A percentile compares a stretch with the other conserved stretches of the same genome.
Evolutionary conservation across 2,113 vertebrate genomes (phyloP).

Genomic region (Glaucidium brasilianum): DNA sequence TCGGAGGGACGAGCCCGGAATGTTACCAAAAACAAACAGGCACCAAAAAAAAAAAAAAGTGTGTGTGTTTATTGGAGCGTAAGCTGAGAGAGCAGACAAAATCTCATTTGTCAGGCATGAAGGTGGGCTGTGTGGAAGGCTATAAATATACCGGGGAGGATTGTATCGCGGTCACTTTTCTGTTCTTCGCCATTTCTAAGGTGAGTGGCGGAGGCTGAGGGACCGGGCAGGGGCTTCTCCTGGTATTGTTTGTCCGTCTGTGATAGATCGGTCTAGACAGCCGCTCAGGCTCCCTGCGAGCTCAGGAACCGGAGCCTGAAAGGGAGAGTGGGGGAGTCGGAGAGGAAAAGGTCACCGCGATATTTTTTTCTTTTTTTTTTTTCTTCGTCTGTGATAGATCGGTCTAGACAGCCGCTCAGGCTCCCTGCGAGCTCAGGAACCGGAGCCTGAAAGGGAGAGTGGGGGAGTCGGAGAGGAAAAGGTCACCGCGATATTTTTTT

Average conservation of each 20-base stretch:
- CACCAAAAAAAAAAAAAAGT: neutral
- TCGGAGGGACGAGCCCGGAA: neutral
- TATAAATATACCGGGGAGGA: slow-evolving; percentile 39
- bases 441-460: slow-evolving; percentile 48
- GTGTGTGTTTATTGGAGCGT: slow-evolving; percentile 58
- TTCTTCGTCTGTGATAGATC: slow-evolving; percentile 74
- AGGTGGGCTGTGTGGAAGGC: slow-evolving; percentile 57
- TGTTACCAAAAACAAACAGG: slow-evolving; percentile 9
- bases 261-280: slow-evolving; percentile 84
- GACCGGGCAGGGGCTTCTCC: slow-evolving; percentile 57
- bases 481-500: slow-evolving; percentile 47
- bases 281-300: slow-evolving; percentile 77
- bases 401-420: slow-evolving; percentile 81
- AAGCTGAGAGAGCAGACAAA: slow-evolving; percentile 43
- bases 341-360: slow-evolving; percentile 66
- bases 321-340: slow-evolving; percentile 52
- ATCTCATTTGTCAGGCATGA: slow-evolving; percentile 68
- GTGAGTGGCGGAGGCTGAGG: slow-evolving; percentile 64
- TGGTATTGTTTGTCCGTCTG: slow-evolving; percentile 71
- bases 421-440: slow-evolving; percentile 76
- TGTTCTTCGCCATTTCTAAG: slow-evolving; percentile 57
- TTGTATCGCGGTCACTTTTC: slow-evolving; percentile 51
- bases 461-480: slow-evolving; percentile 65
- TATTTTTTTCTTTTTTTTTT: neutral
- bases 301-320: slow-evolving; percentile 64